Evolutionary conservation across 2,113 vertebrate genomes (phyloP), one percentile per base, ranked within the genome.

Genomic region (Tringa solitaria): DNA sequence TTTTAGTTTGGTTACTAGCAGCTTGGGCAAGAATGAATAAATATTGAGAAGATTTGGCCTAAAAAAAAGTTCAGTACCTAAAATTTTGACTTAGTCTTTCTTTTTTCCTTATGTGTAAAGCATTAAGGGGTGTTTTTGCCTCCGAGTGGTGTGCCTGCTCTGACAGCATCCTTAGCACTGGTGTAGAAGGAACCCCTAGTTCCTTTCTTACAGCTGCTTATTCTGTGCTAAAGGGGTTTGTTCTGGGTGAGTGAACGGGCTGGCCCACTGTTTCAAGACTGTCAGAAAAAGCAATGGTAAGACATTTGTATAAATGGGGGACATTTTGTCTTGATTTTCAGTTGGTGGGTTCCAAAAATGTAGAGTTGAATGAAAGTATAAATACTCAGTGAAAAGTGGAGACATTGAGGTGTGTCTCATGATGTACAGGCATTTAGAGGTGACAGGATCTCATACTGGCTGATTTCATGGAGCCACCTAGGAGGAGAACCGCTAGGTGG

Each of bases 321-420:
- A 28, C 21, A 33, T 69, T 92, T 54, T 51, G 19, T 65, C 54
- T 89, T 30, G 12, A 32, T 56, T 73, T 76, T 43, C 32, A 33
- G 39, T 32, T 33, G 39, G 27, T 24, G 23, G 5, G 19, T 74
- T 78, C 56, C 26, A 60, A 63, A 95, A 85, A 9, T 0, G 1
- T 10, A 19, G 41, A 30, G 30, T 30, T 88, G 41, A 32, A 9
- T 39, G 32, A 17, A 78, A 48, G 27, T 48, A 48, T 68, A 85
- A 85, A 24, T 32, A 18, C n/a, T 64, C 28, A 10, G 22, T 54
- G 50, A 24, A 6, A 46, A 70, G 45, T 6, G 16, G 32, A 79
- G 56, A 16, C 4, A 3, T 9, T 0, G 21, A 50, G 32, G 14
- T 20, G 14, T 20, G 27, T 43, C 22, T 57, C 18, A 2, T 7